These are phyloP conservation scores for Drosophila burlai DNA, from an alignment of 1,140 invertebrate genomes.

Conservation along the genomic window DNA sequence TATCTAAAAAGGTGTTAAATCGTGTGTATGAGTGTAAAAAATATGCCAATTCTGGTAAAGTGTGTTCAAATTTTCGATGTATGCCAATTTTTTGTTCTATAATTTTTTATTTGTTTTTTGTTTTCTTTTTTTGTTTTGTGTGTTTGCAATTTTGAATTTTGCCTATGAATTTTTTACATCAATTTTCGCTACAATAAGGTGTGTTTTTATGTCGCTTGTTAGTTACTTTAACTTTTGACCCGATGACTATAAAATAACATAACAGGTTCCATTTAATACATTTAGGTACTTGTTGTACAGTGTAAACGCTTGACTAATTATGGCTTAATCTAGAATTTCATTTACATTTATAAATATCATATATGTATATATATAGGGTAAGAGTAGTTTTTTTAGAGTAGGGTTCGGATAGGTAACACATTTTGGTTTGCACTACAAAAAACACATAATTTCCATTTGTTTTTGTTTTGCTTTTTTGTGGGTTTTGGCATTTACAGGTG, in stretches of 20 bases:
- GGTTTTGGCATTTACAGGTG: conserved; percentile 48
- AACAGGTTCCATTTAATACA: conserved; percentile 73
- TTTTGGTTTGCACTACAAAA: conserved; percentile 36
- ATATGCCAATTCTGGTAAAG: conserved; percentile 49
- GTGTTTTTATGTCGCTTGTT: conserved; percentile 48
- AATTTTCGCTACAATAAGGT: conserved; percentile 62
- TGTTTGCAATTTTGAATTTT: conserved; percentile 44
- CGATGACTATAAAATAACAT: conserved; percentile 71
- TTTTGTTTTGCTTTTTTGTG: conserved; percentile 25
- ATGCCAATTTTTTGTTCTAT: conserved; percentile 58
- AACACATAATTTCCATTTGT: conserved; percentile 17
- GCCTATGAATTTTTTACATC: conserved; percentile 49
- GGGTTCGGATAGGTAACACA: conserved; percentile 44
- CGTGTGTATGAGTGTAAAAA: conserved; percentile 18
- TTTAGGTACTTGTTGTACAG: conserved; percentile 63
- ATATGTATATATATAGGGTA: conserved; percentile 59
- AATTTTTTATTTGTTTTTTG: conserved; percentile 47
- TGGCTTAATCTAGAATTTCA: conserved; percentile 66
- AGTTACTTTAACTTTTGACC: conserved; percentile 67
- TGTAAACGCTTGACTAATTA: conserved; percentile 63
- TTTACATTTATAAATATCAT: conserved; percentile 68
- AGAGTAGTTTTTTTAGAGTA: conserved; percentile 52
- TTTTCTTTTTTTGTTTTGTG: conserved; percentile 18
- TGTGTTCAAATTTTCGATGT: conserved; percentile 39
- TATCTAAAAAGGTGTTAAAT: conserved; percentile 19